A percentile compares a stretch with the other conserved stretches of the same genome.
These are phyloP conservation scores for Ceramica pisi DNA, from an alignment of 2,888 invertebrate genomes.

Conservation along the genomic window DNA sequence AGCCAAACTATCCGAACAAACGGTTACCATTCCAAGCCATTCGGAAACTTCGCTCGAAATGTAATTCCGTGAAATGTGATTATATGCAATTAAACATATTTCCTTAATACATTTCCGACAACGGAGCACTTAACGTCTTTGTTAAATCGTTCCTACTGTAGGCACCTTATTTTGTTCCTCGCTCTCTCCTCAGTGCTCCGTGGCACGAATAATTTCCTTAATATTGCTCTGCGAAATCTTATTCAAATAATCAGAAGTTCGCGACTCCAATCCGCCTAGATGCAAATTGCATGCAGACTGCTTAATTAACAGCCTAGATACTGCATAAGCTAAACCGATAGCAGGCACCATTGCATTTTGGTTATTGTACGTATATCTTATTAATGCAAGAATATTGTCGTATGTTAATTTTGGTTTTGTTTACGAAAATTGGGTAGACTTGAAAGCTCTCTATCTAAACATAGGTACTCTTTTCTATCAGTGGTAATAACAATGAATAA, in stretches of 20 bases:
- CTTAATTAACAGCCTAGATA: constrained; percentile 80
- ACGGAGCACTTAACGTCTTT: constrained; percentile 52
- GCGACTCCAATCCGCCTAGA: constrained; percentile 82
- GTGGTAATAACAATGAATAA: constrained; percentile 48
- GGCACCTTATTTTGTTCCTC: constrained; percentile 62
- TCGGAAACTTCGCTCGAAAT: constrained; percentile 14
- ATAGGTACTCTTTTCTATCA: constrained; percentile 13
- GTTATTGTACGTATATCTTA: constrained; percentile 41
- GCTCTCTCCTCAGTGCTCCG: constrained; percentile 70
- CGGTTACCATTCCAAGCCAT: not conserved
- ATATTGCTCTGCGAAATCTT: constrained; percentile 83
- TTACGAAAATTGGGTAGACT: not conserved
- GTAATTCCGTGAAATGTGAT: constrained; percentile 40
- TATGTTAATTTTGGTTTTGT: constrained; percentile 12
- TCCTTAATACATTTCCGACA: constrained; percentile 46
- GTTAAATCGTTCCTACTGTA: constrained; percentile 56
- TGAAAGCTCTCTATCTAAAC: not conserved
- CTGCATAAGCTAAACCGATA: constrained; percentile 64
- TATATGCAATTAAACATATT: constrained; percentile 50
- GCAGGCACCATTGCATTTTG: constrained; percentile 63
- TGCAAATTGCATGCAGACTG: constrained; percentile 85
- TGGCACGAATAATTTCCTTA: constrained; percentile 82
- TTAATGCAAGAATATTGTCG: constrained; percentile 12
- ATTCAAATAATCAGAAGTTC: constrained; percentile 87
- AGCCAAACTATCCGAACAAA: constrained; percentile 17